A percentile compares a stretch with the other conserved stretches of the same genome.
Evolutionary conservation across 2,888 invertebrate genomes (phyloP).

Genomic region (Anthoptus insignis): DNA sequence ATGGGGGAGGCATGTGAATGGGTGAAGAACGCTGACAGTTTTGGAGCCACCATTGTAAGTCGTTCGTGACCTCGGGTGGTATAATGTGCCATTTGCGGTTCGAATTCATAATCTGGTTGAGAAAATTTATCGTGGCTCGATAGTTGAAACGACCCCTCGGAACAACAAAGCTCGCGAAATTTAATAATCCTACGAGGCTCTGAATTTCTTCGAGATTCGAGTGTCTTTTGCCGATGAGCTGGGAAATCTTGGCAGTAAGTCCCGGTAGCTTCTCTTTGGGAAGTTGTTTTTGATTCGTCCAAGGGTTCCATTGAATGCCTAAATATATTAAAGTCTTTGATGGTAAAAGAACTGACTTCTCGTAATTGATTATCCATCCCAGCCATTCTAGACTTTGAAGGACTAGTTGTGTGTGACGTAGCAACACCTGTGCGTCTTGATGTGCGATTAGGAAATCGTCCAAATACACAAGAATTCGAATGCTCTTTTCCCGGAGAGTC

Average conservation of each 20-base stretch:
- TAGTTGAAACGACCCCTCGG: conserved; percentile 32
- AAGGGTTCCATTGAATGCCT: not conserved
- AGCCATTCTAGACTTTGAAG: not conserved
- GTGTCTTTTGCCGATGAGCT: too few relatives aligned
- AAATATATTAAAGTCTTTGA: not conserved
- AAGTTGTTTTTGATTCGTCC: not conserved
- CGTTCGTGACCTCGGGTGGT: not conserved
- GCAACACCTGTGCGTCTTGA: not conserved
- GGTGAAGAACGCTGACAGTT: not conserved
- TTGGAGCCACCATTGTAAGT: not conserved
- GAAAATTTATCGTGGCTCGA: not conserved
- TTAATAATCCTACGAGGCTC: not conserved
- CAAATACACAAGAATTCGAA: not conserved
- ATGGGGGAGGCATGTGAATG: not conserved
- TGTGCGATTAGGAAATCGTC: not conserved
- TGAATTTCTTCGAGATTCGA: not conserved
- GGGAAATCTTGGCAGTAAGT: too few relatives aligned
- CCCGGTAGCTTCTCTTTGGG: not conserved
- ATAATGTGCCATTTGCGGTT: not conserved
- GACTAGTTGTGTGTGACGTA: too few relatives aligned
- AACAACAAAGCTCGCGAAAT: not conserved
- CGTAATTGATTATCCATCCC: not conserved
- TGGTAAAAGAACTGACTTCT: not conserved
- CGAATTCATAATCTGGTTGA: not conserved
- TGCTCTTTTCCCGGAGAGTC: not conserved